These are phyloP conservation scores for Bufo gargarizans DNA, from an alignment of 2,113 vertebrate genomes.

Conservation along the genomic window DNA sequence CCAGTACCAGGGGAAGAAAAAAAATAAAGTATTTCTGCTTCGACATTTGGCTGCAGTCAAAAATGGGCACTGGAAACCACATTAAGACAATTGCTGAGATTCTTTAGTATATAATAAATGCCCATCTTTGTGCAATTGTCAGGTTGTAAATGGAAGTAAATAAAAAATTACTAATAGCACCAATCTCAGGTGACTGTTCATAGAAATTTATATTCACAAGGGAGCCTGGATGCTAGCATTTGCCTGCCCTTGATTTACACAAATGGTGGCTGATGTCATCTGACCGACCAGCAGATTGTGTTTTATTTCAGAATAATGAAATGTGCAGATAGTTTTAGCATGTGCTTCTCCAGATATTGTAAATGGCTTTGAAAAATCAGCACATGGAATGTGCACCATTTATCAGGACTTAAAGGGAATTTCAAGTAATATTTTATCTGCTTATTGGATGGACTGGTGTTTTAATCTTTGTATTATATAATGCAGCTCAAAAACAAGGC, in stretches of 20 bases:
- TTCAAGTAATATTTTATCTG: slow-evolving; percentile 43
- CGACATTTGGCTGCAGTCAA: too few relatives aligned
- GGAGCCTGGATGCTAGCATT: not conserved
- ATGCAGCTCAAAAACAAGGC: not conserved
- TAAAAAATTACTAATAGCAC: not conserved
- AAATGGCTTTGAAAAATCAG: slow-evolving; percentile 19
- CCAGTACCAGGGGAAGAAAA: not conserved
- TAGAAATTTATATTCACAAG: not conserved
- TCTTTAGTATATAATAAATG: not conserved
- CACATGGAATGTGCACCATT: slow-evolving; percentile 8
- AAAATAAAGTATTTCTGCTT: too few relatives aligned
- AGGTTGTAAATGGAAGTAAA: not conserved
- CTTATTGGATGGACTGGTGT: slow-evolving; percentile 18
- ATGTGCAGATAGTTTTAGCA: slow-evolving; percentile 20
- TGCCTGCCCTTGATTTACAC: slow-evolving; percentile 16
- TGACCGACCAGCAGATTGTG: slow-evolving; percentile 9
- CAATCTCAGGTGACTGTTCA: not conserved
- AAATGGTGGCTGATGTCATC: slow-evolving; percentile 3
- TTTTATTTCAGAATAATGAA: slow-evolving; percentile 29
- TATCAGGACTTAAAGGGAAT: slow-evolving; percentile 30
- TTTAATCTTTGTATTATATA: slow-evolving; percentile 46
- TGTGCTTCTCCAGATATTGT: slow-evolving; percentile 10
- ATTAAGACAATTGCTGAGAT: not conserved
- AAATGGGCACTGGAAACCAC: too few relatives aligned
- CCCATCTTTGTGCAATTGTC: not conserved